Percentiles rank a stretch among this genome's conserved stretches.
phyloP scores from a whole-genome alignment of 2,888 invertebrate species.

The Sminthurinus aureus region DNA sequence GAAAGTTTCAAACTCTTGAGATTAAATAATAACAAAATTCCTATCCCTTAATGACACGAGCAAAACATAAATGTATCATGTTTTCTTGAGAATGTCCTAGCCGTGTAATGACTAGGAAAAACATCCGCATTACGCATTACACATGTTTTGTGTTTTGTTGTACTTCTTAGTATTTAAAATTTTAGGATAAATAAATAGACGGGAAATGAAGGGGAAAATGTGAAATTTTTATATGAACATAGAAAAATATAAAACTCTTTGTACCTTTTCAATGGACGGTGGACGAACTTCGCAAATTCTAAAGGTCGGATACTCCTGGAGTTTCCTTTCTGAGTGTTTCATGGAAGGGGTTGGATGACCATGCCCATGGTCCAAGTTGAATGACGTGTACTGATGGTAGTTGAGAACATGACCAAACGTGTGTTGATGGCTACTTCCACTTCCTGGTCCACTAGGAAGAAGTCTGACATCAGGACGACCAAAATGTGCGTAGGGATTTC shows the following conservation, averaged over 20 bases:
- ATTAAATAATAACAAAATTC: too few species aligned
- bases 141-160: not conserved
- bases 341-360: slow-evolving; percentile 41
- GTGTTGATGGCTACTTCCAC: slow-evolving; percentile 44
- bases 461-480: slow-evolving; percentile 60
- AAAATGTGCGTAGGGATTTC: slow-evolving; percentile 61
- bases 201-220: not conserved
- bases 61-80: too few species aligned
- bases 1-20: too few species aligned
- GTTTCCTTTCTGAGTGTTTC: slow-evolving; percentile 36
- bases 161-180: too few species aligned
- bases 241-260: too few species aligned
- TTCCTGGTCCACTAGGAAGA: slow-evolving; percentile 53
- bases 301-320: slow-evolving; percentile 58
- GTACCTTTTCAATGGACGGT: slow-evolving; percentile 61
- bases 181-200: not conserved
- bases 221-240: too few species aligned
- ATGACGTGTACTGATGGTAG: slow-evolving; percentile 53
- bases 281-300: slow-evolving; percentile 61
- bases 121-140: not conserved
- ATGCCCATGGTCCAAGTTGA: slow-evolving; percentile 53
- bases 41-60: too few species aligned
- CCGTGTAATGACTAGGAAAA: too few species aligned
- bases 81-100: too few species aligned
- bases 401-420: slow-evolving; percentile 46